These are phyloP conservation scores for Drosophila auraria DNA, from an alignment of 1,140 invertebrate species.

Conservation along the genomic window DNA sequence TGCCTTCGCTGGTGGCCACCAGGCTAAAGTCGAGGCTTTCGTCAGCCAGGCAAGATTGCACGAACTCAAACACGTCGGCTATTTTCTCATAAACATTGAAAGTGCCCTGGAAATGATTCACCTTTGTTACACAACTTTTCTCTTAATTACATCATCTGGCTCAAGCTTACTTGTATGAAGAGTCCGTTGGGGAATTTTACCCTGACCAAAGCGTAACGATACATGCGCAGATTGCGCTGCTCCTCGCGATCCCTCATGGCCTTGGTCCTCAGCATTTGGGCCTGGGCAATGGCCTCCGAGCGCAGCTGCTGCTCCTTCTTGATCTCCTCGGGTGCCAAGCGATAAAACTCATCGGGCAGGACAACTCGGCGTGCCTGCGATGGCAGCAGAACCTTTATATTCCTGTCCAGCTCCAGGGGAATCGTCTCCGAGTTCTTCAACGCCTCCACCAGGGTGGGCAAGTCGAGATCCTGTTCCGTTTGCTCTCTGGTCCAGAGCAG, in stretches of 20 bases:
- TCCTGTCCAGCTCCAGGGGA: slow-evolving; percentile 93
- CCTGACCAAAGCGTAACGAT: slow-evolving; percentile 93
- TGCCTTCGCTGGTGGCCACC: slow-evolving; percentile 88
- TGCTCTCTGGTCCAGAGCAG: slow-evolving; percentile 72
- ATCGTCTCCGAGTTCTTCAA: slow-evolving; percentile 92
- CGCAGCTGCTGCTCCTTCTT: slow-evolving; percentile 93
- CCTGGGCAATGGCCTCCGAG: slow-evolving; percentile 91
- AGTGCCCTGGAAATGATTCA: slow-evolving; percentile 88
- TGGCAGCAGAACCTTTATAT: slow-evolving; percentile 93
- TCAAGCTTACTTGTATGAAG: slow-evolving; percentile 89
- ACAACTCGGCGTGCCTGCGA: slow-evolving; percentile 89
- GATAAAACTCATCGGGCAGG: slow-evolving; percentile 94
- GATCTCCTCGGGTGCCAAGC: slow-evolving; percentile 91
- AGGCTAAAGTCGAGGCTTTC: slow-evolving; percentile 89
- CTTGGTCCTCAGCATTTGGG: slow-evolving; percentile 94
- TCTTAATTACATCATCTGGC: slow-evolving; percentile 2
- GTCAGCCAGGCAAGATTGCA: slow-evolving; percentile 89
- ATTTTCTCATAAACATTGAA: slow-evolving; percentile 93
- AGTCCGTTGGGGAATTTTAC: slow-evolving; percentile 95
- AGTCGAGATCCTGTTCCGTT: slow-evolving; percentile 75
- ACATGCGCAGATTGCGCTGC: slow-evolving; percentile 91
- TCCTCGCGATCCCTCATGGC: slow-evolving; percentile 96
- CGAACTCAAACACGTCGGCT: slow-evolving; percentile 89
- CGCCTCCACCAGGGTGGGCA: slow-evolving; percentile 90
- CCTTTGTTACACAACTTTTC: slow-evolving; percentile 1